Evolutionary conservation across 1,140 invertebrate genomes (phyloP).

Genomic region (Drosophila saltans): DNA sequence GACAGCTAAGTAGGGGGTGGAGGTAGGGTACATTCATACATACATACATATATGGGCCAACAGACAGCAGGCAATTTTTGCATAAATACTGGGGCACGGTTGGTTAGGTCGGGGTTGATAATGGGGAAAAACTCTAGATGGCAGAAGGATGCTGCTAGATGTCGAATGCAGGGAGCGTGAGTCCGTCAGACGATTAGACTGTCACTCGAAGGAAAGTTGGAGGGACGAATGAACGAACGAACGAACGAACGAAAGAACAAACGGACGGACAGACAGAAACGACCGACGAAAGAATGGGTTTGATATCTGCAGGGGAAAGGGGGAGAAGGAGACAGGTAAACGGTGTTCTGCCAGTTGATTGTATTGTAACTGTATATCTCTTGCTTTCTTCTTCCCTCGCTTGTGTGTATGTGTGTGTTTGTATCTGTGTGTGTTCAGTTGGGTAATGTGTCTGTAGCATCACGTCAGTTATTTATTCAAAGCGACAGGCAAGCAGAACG

Average conservation of each 20-base stretch:
- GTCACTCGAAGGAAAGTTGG: constrained; percentile 33
- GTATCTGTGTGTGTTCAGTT: constrained; percentile 31
- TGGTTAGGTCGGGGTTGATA: constrained; percentile 47
- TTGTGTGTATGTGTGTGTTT: constrained; percentile 6
- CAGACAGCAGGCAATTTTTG: constrained; percentile 57
- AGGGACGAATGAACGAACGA: neutral
- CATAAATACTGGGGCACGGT: constrained; percentile 60
- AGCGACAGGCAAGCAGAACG: constrained; percentile 73
- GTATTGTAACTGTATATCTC: constrained; percentile 49
- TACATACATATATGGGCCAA: constrained; percentile 5
- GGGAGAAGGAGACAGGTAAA: constrained; percentile 34
- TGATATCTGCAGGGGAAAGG: neutral
- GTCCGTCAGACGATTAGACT: constrained; percentile 56
- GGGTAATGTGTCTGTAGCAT: constrained; percentile 74
- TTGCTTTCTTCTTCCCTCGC: neutral
- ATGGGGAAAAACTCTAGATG: constrained; percentile 1
- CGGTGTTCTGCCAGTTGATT: constrained; percentile 55
- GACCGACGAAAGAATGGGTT: constrained; percentile 2
- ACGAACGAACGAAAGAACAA: neutral
- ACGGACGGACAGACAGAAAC: neutral
- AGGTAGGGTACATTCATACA: neutral
- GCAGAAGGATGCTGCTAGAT: constrained; percentile 38
- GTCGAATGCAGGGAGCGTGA: constrained; percentile 30
- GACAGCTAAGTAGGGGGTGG: neutral
- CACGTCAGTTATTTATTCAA: constrained; percentile 80